These are phyloP conservation scores for Euglossa dilemma DNA, from an alignment of 1,140 invertebrate species.

Conservation along the genomic window DNA sequence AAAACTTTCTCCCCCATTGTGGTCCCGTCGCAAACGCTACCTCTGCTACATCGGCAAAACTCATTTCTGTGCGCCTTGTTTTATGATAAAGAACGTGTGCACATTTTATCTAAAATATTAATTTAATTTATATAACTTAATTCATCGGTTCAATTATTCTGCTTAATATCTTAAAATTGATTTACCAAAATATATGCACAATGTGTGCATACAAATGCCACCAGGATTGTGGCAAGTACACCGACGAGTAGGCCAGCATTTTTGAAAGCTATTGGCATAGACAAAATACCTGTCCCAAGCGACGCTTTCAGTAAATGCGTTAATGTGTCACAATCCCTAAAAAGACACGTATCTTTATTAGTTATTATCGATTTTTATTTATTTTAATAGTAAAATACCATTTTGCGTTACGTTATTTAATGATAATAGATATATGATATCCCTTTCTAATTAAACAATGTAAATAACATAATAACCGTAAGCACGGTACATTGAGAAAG, in stretches of 20 bases:
- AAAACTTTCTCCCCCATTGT: slow-evolving; percentile 84
- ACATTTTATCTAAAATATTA: slow-evolving; percentile 87
- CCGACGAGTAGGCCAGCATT: slow-evolving; percentile 90
- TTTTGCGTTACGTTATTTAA: neutral
- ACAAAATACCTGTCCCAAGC: slow-evolving; percentile 94
- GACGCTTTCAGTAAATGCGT: slow-evolving; percentile 94
- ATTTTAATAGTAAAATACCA: neutral
- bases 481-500: neutral
- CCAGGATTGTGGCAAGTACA: slow-evolving; percentile 89
- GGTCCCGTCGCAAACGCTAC: slow-evolving; percentile 89
- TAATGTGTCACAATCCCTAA: slow-evolving; percentile 91
- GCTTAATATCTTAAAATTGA: slow-evolving; percentile 48
- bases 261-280: slow-evolving; percentile 94
- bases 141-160: neutral
- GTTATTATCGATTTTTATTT: neutral
- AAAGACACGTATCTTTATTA: slow-evolving; percentile 42
- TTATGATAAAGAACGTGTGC: slow-evolving; percentile 90
- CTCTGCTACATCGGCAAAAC: slow-evolving; percentile 90
- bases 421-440: neutral
- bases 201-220: slow-evolving; percentile 92
- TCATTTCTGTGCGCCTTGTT: slow-evolving; percentile 87
- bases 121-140: neutral
- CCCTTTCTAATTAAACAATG: neutral
- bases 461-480: neutral
- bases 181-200: slow-evolving; percentile 93